phyloP scores from a whole-genome alignment of 1,140 invertebrate genomes.

The Leptinotarsa undecemlineata region DNA sequence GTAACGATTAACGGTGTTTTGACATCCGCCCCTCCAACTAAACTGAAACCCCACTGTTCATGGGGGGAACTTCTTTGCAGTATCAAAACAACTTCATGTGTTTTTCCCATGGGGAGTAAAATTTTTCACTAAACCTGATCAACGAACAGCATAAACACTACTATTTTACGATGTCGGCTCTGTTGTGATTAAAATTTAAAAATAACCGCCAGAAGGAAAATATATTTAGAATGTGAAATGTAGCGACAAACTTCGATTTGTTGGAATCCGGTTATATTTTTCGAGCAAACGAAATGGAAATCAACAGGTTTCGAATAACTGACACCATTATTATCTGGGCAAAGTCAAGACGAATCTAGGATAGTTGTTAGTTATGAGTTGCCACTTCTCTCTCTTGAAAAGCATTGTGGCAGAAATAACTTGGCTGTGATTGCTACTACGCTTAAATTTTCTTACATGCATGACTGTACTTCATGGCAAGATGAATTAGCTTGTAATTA shows the following conservation, averaged over 20 bases:
- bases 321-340: conserved; percentile 24
- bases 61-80: conserved; percentile 74
- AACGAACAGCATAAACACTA: conserved; percentile 17
- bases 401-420: conserved; percentile 36
- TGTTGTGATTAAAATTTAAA: conserved; percentile 27
- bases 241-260: conserved; percentile 10
- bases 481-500: conserved; percentile 14
- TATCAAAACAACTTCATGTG: conserved; percentile 73
- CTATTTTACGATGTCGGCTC: conserved; percentile 6
- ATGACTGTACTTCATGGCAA: conserved; percentile 11
- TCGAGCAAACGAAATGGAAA: conserved; percentile 1
- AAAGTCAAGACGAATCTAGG: conserved; percentile 20
- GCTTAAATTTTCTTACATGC: conserved; percentile 24
- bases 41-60: conserved; percentile 87
- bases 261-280: not conserved
- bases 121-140: conserved; percentile 2
- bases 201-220: conserved; percentile 19
- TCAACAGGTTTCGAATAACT: conserved; percentile 40
- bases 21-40: conserved; percentile 88
- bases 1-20: conserved; percentile 87
- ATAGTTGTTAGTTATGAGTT: not conserved
- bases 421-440: conserved; percentile 24
- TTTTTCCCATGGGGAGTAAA: conserved; percentile 58
- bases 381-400: conserved; percentile 21
- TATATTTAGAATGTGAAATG: conserved; percentile 26